A percentile compares a stretch with the other conserved stretches of the same genome.
Conservation (phyloP, 1,140 invertebrate genomes). For the Diploscapter pachys region DNA sequence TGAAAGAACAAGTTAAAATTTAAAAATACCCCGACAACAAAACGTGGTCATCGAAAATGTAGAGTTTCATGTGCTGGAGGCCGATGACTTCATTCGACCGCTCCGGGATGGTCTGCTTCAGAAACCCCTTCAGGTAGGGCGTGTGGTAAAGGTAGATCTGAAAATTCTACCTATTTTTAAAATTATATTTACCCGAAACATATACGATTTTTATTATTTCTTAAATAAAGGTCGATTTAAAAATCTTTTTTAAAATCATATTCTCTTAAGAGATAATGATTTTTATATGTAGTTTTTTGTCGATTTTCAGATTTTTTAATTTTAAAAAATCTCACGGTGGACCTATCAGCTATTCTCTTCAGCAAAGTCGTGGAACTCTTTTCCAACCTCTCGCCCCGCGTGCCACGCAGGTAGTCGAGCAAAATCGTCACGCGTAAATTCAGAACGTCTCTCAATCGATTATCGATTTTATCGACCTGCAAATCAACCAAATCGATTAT, state of each 20-base stretch:
- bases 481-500: constrained; percentile 57
- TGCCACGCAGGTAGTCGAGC: constrained; percentile 84
- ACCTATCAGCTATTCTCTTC: constrained; percentile 73
- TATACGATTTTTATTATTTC: too few species aligned
- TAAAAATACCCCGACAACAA: constrained; percentile 79
- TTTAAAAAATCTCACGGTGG: too few species aligned
- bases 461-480: constrained; percentile 61
- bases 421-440: constrained; percentile 72
- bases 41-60: constrained; percentile 87
- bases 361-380: constrained; percentile 58
- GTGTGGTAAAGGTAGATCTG: constrained; percentile 78
- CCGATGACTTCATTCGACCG: constrained; percentile 78
- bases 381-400: constrained; percentile 74
- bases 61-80: constrained; percentile 95
- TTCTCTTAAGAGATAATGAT: neutral
- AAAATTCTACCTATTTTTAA: too few species aligned
- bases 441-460: too few species aligned
- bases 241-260: constrained; percentile 2
- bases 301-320: too few species aligned
- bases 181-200: too few species aligned
- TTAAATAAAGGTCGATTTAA: too few species aligned
- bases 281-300: too few species aligned
- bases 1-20: constrained; percentile 9
- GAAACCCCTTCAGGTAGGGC: constrained; percentile 77
- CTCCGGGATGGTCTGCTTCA: constrained; percentile 75